Percentiles rank a stretch among this genome's conserved stretches.
phyloP scores from a whole-genome alignment of 1,140 invertebrate genomes.

The Paraescarpia echinospica region DNA sequence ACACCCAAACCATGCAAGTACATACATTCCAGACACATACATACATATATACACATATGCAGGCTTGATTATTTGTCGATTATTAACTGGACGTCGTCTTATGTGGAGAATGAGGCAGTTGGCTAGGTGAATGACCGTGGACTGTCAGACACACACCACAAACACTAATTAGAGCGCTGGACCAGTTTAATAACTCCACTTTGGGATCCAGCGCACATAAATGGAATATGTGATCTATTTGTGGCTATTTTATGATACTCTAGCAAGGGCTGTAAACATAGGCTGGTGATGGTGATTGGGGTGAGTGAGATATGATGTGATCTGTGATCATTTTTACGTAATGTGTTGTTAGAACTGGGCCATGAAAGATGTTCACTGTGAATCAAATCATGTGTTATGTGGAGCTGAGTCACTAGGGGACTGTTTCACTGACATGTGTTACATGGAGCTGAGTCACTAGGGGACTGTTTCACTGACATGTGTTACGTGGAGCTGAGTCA shows the following conservation, averaged over 20 bases:
- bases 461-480: too few relatives aligned
- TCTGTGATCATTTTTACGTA: neutral
- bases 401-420: too few relatives aligned
- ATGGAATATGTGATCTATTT: neutral
- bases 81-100: too few relatives aligned
- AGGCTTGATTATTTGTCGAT: too few relatives aligned
- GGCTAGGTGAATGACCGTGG: neutral
- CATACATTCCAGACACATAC: neutral
- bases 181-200: neutral
- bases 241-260: neutral
- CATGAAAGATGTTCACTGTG: neutral
- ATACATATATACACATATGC: too few relatives aligned
- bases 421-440: too few relatives aligned
- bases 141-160: neutral
- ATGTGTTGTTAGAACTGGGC: neutral
- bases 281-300: neutral
- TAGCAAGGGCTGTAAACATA: neutral
- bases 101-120: too few relatives aligned
- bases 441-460: too few relatives aligned
- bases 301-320: neutral
- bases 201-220: neutral
- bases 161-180: neutral
- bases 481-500: too few relatives aligned
- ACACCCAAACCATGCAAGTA: too few relatives aligned
- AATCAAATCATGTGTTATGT: too few relatives aligned